Evolutionary conservation across 2,888 invertebrate species (phyloP), one percentile per base, ranked within the genome.

Genomic region (Dysmachus trigonus): DNA sequence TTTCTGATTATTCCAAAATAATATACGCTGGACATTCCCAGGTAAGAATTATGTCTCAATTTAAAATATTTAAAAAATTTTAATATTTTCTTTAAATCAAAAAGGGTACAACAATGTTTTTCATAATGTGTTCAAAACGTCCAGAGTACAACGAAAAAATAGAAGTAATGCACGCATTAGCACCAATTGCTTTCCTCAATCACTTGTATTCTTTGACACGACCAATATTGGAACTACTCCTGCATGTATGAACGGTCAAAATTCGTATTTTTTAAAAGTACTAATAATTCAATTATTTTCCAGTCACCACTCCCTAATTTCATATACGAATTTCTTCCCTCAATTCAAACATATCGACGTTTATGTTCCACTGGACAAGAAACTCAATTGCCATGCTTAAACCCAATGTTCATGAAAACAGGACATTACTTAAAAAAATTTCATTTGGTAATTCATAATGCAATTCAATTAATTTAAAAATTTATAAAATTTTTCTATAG

Each of bases 21-120:
- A 89, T 89, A 22, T 96, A 96, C 90, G 91, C 95, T 0, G 97
- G 96, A 0, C 96, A 96, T 90, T 96, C 96, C 0, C 94, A 94
- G 89, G 96, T 97, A 79, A 38, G 7, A 30, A n/a, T n/a, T 22
- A 62, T 62, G n/a, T 33, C 6, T 33, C 6, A 33, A 33, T 6
- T 33, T 33, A 5, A 33, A 2, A 6, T 33, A 6, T 6, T 33
- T 6, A 33, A 33, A 2, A 2, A 33, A 5, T 5, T 5, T 33
- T 10, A 27, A 27, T 1, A 3, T 72, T 72, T 30, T 72, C 1
- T n/a, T n/a, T n/a, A n/a, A 1, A 22, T 22, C 27, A 27, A 27
- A 0, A 94, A 93, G 88, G 95, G 95, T 15, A 92, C 93, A 0
- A 93, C 93, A 0, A 87, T 89, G 0, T 90, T 91, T 71, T 92